Evolutionary conservation across 1,140 invertebrate genomes (phyloP), one percentile per base, ranked within the genome.

Genomic region (Heliconius melpomene): DNA sequence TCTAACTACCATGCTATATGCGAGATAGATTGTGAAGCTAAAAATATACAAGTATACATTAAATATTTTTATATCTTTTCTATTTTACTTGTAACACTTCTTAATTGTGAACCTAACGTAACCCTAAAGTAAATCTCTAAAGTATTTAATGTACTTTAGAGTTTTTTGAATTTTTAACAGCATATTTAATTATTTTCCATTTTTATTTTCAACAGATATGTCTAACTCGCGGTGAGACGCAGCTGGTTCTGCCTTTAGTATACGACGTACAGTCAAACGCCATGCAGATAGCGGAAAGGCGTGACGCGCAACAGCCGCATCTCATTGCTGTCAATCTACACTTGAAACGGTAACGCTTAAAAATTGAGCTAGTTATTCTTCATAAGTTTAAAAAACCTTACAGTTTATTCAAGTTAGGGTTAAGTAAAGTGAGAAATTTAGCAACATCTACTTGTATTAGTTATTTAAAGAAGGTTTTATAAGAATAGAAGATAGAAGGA

Each of bases 211-310:
- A 95, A 82, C 87, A 98, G 97, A 94, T 98, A 80, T 98, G 98
- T 95, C 96, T 99, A 71, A 98, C 97, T 0, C 95, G 98, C 79
- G 98, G 98, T 83, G 96, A 97, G 23, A 96, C 97, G 11, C 97
- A 97, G 7, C 90, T 99, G 32, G 97, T 98, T 11, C 94, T 99
- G 80, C 98, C 98, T 2, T 95, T 99, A 54, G 96, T 99, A 13
- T 98, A 99, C 89, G 98, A 99, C 90, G 96, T 98, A 66, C 96
- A 95, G 82, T 96, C 96, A 23, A 99, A 99, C 94, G 95, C 97
- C 11, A 98, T 98, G 7, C 97, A 98, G 86, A 94, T 98, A 74
- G 97, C 98, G 3, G 98, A 98, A 84, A 96, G 97, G 85, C 95
- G 97, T 5, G 97, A 95, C 93, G 87, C 94, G 26, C 94, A 94